phyloP scores from a whole-genome alignment of 2,888 invertebrate species.

The Brachypalpus laphriformis region DNA sequence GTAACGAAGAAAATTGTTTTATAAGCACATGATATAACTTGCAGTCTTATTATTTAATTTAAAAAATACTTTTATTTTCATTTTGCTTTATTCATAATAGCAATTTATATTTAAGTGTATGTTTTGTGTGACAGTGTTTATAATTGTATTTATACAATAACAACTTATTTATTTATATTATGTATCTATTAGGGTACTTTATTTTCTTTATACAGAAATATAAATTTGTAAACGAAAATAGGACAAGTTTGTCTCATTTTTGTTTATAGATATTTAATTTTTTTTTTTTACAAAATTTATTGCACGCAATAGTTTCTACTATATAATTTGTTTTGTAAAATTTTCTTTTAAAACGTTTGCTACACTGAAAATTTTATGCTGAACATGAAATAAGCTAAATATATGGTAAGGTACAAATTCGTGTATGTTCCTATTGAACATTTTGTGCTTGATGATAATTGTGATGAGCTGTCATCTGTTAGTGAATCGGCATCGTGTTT shows the following conservation, averaged over 20 bases:
- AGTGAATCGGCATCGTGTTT: conserved; percentile 81
- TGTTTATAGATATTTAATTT: conserved; percentile 13
- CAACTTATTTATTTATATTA: conserved; percentile 25
- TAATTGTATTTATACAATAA: conserved; percentile 51
- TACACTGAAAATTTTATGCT: conserved; percentile 49
- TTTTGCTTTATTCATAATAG: conserved; percentile 21
- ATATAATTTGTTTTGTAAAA: background rate
- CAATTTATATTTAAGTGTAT: conserved; percentile 1
- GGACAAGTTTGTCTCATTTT: background rate
- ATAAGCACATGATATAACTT: conserved; percentile 68
- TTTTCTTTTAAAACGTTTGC: conserved; percentile 34
- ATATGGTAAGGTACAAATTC: conserved; percentile 66
- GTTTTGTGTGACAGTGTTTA: conserved; percentile 24
- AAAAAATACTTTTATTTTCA: conserved; percentile 57
- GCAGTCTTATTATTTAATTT: conserved; percentile 73
- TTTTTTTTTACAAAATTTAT: conserved; percentile 57
- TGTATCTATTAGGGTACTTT: conserved; percentile 1
- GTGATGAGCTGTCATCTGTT: conserved; percentile 78
- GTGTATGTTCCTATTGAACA: conserved; percentile 59
- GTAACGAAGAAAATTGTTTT: conserved; percentile 30
- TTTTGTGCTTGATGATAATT: conserved; percentile 62
- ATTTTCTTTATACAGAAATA: conserved; percentile 44
- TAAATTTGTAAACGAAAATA: conserved; percentile 11
- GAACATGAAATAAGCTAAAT: conserved; percentile 38
- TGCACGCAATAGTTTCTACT: conserved; percentile 24